Evolutionary conservation across 2,797 vertebrate species (phyloP).

Genomic region (Coregonus sp.): DNA sequence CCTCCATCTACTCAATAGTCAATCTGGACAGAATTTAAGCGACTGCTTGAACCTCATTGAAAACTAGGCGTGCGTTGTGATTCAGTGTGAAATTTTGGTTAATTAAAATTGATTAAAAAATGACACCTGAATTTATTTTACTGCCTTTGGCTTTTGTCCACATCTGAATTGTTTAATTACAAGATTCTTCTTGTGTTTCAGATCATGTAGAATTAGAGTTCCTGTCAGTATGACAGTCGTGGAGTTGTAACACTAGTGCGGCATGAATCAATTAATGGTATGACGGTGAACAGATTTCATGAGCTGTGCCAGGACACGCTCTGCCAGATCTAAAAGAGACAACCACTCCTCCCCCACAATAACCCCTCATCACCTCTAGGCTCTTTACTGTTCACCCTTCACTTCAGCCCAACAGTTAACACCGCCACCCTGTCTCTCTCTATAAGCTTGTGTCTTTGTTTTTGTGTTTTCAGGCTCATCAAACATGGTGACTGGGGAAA

Average conservation of each 20-base stretch:
- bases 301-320: conserved; percentile 10
- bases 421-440: conserved; percentile 9
- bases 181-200: neutral
- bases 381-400: conserved; percentile 45
- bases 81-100: conserved; percentile 26
- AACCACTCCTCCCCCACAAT: conserved; percentile 27
- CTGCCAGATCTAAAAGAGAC: conserved; percentile 45
- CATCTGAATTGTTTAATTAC: conserved; percentile 22
- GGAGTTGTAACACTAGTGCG: neutral
- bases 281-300: conserved; percentile 38
- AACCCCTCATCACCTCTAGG: conserved; percentile 28
- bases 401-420: conserved; percentile 40
- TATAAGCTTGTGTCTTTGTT: conserved; percentile 46
- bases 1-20: neutral
- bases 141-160: conserved; percentile 7
- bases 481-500: conserved; percentile 99
- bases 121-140: conserved; percentile 22
- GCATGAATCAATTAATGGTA: conserved; percentile 30
- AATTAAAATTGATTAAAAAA: conserved; percentile 11
- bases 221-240: conserved; percentile 5
- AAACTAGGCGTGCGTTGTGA: conserved; percentile 5
- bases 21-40: conserved; percentile 1
- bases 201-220: conserved; percentile 27
- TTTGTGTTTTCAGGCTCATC: conserved; percentile 88
- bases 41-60: conserved; percentile 18